These are phyloP conservation scores for Corvus hawaiiensis DNA, from an alignment of 2,113 vertebrate genomes.

Conservation along the genomic window DNA sequence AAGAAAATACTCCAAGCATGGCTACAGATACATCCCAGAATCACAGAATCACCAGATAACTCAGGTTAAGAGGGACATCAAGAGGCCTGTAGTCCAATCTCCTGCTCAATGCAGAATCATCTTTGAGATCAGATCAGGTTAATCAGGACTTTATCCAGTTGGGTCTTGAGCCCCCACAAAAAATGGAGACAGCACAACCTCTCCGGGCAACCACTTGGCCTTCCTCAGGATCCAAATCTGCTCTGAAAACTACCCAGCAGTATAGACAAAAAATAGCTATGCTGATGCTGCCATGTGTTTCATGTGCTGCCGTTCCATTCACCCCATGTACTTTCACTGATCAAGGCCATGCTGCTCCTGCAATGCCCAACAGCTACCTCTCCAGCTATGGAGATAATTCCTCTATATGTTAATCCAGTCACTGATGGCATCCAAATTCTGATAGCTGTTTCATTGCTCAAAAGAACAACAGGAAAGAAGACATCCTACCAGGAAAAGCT, in stretches of 20 bases:
- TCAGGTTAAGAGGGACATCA: neutral
- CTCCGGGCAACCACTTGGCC: neutral
- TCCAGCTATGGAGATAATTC: neutral
- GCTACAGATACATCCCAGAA: neutral
- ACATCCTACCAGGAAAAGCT: neutral
- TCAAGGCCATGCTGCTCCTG: neutral
- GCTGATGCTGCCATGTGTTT: neutral
- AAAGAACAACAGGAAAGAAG: neutral
- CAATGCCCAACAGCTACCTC: neutral
- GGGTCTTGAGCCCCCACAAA: accelerated
- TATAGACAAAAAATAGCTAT: neutral
- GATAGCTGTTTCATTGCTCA: neutral
- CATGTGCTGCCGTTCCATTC: neutral
- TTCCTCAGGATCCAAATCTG: neutral
- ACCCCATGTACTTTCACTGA: neutral
- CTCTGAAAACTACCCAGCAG: neutral
- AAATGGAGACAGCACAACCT: neutral
- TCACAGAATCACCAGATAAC: neutral
- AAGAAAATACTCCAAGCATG: neutral
- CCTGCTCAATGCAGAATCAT: neutral
- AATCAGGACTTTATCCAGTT: neutral
- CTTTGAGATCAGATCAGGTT: neutral
- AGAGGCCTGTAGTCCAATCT: neutral
- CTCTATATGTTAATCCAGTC: neutral
- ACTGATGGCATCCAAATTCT: neutral